A percentile compares a stretch with the other conserved stretches of the same genome.
phyloP scores from a whole-genome alignment of 2,797 vertebrate genomes.

The Thripadectes ignobilis region DNA sequence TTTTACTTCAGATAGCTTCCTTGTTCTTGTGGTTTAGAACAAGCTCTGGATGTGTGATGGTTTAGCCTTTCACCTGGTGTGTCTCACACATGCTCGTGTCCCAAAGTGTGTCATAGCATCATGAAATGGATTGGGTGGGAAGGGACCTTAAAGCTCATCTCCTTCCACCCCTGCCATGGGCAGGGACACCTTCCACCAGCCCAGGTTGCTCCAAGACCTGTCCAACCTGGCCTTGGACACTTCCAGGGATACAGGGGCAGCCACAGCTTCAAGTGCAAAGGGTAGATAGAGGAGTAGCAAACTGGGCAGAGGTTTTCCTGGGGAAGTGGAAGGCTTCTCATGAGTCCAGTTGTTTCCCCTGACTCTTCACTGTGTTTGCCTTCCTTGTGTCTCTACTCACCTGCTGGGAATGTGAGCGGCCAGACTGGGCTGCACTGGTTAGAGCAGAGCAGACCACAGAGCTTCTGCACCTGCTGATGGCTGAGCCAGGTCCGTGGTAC shows the following conservation, averaged over 20 bases:
- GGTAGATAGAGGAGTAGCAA: neutral
- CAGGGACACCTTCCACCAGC: neutral
- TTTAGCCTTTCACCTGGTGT: neutral
- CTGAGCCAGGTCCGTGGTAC: neutral
- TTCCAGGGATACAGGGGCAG: neutral
- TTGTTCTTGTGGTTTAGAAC: neutral
- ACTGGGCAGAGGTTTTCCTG: neutral
- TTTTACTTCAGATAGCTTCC: constrained; percentile 7
- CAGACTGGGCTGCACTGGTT: neutral
- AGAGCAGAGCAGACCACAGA: neutral
- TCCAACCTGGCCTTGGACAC: neutral
- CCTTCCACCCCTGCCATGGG: neutral
- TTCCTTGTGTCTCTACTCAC: neutral
- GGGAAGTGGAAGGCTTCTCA: neutral
- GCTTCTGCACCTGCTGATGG: neutral
- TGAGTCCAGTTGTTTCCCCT: neutral
- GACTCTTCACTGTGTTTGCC: neutral
- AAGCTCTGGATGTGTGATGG: neutral
- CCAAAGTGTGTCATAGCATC: neutral
- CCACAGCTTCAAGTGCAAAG: neutral
- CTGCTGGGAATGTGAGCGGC: rapidly evolving
- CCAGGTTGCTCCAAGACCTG: neutral
- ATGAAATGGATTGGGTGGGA: neutral
- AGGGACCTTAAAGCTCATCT: neutral
- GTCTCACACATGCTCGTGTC: rapidly evolving